Evolutionary conservation across 2,797 vertebrate species (phyloP), one percentile per base, ranked within the genome.

Genomic region (Coendou prehensilis): DNA sequence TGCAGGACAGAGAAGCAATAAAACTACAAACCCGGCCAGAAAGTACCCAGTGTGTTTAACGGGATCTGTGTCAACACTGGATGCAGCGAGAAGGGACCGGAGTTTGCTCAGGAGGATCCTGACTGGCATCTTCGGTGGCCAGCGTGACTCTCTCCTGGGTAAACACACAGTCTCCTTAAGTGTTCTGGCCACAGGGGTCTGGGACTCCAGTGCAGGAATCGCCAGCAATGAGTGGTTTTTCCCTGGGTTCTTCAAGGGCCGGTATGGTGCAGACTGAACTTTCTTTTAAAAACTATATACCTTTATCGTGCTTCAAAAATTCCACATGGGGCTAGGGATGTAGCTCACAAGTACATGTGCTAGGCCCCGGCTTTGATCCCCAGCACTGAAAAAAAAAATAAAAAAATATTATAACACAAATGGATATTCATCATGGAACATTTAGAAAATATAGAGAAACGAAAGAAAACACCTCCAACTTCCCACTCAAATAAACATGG

Each of bases 251-350:
- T 93, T 47, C 22, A 41, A 56, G 41, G 54, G 17, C 20, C 23
- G 30, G 23, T 52, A 20, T 9, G 14, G 14, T 9, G 17, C 3
- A 45, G 45, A 69, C 17, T 37, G 56, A 64, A 41, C 5, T 54
- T 52, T 86, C 54, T 17, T 47, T 73, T 50, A 79, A 76, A 76
- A 13, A 50, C 33, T 28, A 23, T 18, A 18, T 33, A n/a, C 9
- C 22, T 90, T 91, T 87, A 63, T 64, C 86, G 37, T 50, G 41
- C 80, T 78, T 88, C 82, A 73, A 73, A 73, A 45, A 22, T 87
- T 57, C 73, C 45, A 57, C n/a, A 41, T 11, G 52, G 15, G 41
- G 41, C 23, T 14, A 20, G 59, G 37, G 45, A 61, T 18, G 41
- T 22, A 50, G 82, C 28, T 84, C 18, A 50, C 57, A 45, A 28